phyloP scores from a whole-genome alignment of 2,113 vertebrate genomes.

The Beaufortia kweichowensis region DNA sequence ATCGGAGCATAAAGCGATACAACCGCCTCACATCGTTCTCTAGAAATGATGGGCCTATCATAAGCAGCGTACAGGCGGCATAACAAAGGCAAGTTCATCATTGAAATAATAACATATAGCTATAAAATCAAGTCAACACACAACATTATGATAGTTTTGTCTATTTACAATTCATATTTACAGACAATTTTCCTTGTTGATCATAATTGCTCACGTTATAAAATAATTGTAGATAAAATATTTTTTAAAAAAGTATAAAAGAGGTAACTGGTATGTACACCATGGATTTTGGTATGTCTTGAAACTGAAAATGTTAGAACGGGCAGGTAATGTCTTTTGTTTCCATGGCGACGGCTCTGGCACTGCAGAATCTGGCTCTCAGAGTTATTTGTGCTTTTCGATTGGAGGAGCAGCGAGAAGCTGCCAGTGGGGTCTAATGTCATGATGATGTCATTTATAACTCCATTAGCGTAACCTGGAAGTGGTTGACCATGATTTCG shows the following conservation, averaged over 20 bases:
- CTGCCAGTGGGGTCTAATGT: not conserved
- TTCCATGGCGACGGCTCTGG: constrained; percentile 18
- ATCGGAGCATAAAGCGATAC: constrained; percentile 36
- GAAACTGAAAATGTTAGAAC: constrained; percentile 44
- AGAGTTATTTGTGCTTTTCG: constrained; percentile 65
- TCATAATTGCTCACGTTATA: constrained; percentile 69
- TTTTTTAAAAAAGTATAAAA: constrained; percentile 49
- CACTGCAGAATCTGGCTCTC: constrained; percentile 48
- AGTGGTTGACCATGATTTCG: constrained; percentile 77
- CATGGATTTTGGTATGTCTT: constrained; percentile 24
- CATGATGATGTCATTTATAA: constrained; percentile 71
- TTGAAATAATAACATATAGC: constrained; percentile 46
- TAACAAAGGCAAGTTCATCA: constrained; percentile 32
- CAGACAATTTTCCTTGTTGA: constrained; percentile 54
- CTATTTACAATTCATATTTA: constrained; percentile 75
- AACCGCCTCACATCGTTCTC: constrained; percentile 38
- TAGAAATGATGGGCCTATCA: constrained; percentile 65
- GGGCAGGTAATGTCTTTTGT: constrained; percentile 31
- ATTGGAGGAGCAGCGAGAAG: constrained; percentile 44
- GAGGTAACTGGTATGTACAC: constrained; percentile 63
- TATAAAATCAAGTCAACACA: constrained; percentile 45
- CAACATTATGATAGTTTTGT: constrained; percentile 62
- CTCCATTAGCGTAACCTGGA: constrained; percentile 91
- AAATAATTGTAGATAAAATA: constrained; percentile 58
- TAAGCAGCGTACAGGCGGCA: constrained; percentile 60